Evolutionary conservation across 2,797 vertebrate species (phyloP).

Genomic region (Geotrypetes seraphini): DNA sequence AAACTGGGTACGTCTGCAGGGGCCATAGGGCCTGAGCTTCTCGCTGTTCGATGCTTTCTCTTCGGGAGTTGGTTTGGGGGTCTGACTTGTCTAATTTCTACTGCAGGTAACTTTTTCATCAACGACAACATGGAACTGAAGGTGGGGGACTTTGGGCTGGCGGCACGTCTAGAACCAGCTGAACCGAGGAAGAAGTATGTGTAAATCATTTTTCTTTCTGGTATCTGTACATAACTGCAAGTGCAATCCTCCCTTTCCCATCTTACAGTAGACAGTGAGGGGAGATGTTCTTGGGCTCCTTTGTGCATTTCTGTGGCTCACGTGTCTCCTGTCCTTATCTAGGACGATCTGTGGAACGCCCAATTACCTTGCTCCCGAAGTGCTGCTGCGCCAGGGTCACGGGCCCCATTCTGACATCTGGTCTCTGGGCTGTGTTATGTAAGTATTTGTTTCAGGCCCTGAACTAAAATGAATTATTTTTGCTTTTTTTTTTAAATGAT

Average conservation of each 20-base stretch:
- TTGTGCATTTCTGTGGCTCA: too few species aligned
- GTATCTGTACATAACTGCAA: too few species aligned
- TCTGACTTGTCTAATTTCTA: neutral
- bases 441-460: slow-evolving; percentile 29
- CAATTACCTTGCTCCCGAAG: slow-evolving; percentile 96
- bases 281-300: neutral
- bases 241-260: too few species aligned
- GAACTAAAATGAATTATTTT: too few species aligned
- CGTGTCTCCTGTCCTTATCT: too few species aligned
- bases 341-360: slow-evolving; percentile 98
- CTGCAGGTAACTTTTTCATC: slow-evolving; percentile 92
- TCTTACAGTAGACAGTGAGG: slow-evolving; percentile 3
- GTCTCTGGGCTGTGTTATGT: slow-evolving; percentile 97
- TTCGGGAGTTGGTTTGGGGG: too few species aligned
- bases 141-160: slow-evolving; percentile 91
- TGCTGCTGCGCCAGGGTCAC: slow-evolving; percentile 88
- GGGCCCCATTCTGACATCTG: slow-evolving; percentile 90
- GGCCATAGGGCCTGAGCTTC: too few species aligned
- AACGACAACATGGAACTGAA: slow-evolving; percentile 97
- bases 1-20: slow-evolving; percentile 87
- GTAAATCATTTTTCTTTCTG: too few species aligned
- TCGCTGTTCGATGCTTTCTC: too few species aligned
- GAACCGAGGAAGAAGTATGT: slow-evolving; percentile 94
- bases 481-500: neutral
- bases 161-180: slow-evolving; percentile 75